Evolutionary conservation across 1,140 invertebrate species (phyloP), one percentile per base, ranked within the genome.

Genomic region (Harlomillsia oculata): DNA sequence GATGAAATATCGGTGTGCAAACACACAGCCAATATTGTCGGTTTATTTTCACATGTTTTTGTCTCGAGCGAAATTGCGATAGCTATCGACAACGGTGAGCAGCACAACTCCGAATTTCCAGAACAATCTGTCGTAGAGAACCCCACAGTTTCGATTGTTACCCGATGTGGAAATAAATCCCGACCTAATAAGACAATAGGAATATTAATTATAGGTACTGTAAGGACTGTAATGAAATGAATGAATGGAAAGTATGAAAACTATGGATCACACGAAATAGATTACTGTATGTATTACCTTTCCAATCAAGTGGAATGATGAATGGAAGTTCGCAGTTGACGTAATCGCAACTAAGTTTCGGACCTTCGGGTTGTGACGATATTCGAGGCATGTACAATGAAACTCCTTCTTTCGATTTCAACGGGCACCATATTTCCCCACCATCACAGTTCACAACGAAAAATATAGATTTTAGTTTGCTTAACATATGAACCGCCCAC

Each of bases 1-100:
- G 53, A 14, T 28, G 46, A 34, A 44, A 56, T 52, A 40, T 56
- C 53, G 26, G 39, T 46, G 26, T 60, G 58, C 28, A 60, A 26
- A 51, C 32, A 60, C 32, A 48, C 51, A 28, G 44, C 50, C 48
- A 59, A 55, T 8, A 51, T 48, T 9, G 58, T 21, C 11, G 14
- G 48, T 51, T 50, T 36, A 6, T 32, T 25, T 21, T 53, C 51
- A 5, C 30, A 32, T 11, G 41, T 14, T 34, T 56, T 56, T 23
- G 56, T 48, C 5, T 48, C 20, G 9, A 61, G 13, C 9, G 59
- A 55, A 8, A 61, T 48, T n/a, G 59, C 56, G 14, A 56, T 13
- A 1, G 39, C 4, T 23, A 53, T 18, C 5, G 34, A 41, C 3
- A 61, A 13, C 1, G 53, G 53, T 4, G 14, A 40, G 5, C 26